Evolutionary conservation across 2,113 vertebrate genomes (phyloP).

Genomic region (Nannobrachium achirus): DNA sequence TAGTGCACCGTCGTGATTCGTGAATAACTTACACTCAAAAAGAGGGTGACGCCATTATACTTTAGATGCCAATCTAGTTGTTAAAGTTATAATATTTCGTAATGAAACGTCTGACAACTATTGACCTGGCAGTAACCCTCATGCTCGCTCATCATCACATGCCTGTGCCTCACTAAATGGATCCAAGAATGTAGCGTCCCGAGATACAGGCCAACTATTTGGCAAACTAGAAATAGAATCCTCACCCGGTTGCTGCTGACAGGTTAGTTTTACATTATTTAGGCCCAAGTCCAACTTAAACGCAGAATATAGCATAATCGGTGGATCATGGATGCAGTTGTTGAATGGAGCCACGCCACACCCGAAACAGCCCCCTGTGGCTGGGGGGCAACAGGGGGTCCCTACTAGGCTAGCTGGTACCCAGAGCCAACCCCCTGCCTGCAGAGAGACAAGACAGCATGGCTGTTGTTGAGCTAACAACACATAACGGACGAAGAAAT

Average conservation of each 20-base stretch:
- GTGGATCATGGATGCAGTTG: background rate
- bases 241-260: background rate
- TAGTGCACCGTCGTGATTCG: no score
- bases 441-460: background rate
- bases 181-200: background rate
- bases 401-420: no score
- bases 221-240: background rate
- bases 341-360: constrained; percentile 69
- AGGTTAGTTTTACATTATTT: background rate
- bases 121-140: constrained; percentile 1
- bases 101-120: background rate
- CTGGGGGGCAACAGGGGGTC: constrained; percentile 60
- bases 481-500: background rate
- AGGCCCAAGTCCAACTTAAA: background rate
- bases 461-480: constrained; percentile 29
- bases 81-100: background rate
- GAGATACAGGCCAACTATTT: background rate
- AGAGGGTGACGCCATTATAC: background rate
- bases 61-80: no score
- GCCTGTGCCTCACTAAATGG: background rate
- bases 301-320: background rate
- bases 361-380: constrained; percentile 70
- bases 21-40: background rate
- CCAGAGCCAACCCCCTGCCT: constrained; percentile 21
- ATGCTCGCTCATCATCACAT: background rate